phyloP scores from a whole-genome alignment of 2,797 vertebrate genomes.

The Amblyraja radiata region DNA sequence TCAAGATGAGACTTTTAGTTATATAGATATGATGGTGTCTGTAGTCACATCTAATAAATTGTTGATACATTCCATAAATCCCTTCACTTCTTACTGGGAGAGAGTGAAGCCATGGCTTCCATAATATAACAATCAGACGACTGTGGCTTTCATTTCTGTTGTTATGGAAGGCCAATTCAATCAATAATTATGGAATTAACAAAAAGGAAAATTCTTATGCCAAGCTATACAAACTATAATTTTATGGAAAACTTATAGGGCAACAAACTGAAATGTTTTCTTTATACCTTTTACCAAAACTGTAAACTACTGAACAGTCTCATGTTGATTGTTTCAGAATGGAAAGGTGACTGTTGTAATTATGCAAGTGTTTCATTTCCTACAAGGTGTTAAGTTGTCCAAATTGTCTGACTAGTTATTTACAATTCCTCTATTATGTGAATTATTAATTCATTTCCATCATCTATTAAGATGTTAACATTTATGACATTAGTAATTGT shows the following conservation, averaged over 20 bases:
- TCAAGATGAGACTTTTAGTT: no score
- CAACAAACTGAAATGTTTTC: neutral
- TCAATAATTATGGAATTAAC: neutral
- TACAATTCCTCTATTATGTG: neutral
- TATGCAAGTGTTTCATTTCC: neutral
- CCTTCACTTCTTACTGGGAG: neutral
- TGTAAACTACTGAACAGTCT: neutral
- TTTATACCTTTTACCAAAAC: neutral
- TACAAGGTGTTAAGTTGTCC: neutral
- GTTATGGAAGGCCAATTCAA: neutral
- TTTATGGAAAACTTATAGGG: neutral
- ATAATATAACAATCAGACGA: neutral
- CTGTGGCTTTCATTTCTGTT: neutral
- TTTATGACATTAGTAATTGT: neutral
- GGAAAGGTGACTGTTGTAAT: neutral
- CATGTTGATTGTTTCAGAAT: neutral
- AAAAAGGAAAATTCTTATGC: neutral
- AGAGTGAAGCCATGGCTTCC: neutral
- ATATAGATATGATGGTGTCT: neutral
- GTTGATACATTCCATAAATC: neutral
- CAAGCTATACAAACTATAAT: neutral
- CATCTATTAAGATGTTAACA: neutral
- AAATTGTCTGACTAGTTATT: neutral
- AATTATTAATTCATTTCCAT: neutral
- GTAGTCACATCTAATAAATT: neutral